A percentile compares a stretch with the other conserved stretches of the same genome.
Evolutionary conservation across 2,113 vertebrate genomes (phyloP).

Genomic region (Natator depressus): DNA sequence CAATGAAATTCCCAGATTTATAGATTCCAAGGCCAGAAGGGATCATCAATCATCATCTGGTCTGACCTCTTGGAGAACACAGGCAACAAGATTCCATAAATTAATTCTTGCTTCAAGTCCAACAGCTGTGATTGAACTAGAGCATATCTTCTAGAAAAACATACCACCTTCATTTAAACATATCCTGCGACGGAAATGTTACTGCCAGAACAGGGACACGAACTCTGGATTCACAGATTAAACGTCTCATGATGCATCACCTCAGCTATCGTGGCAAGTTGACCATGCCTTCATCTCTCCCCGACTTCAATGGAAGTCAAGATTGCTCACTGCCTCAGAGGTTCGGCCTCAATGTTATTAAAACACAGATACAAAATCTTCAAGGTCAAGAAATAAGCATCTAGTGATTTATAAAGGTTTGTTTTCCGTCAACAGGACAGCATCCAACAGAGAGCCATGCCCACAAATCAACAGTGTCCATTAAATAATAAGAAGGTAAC

Average conservation of each 20-base stretch:
- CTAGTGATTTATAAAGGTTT: background rate
- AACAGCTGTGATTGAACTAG: background rate
- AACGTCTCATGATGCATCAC: background rate
- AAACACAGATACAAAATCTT: background rate
- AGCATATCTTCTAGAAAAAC: background rate
- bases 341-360: background rate
- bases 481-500: background rate
- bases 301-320: background rate
- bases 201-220: background rate
- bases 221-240: background rate
- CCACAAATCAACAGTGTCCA: slow-evolving; percentile 12
- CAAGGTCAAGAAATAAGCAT: background rate
- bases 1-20: background rate
- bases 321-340: background rate
- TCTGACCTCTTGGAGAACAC: too few species aligned
- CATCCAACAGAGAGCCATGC: slow-evolving; percentile 10
- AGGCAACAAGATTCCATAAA: background rate
- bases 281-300: background rate
- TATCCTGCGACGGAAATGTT: background rate
- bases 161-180: background rate
- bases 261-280: background rate
- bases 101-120: background rate
- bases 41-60: too few species aligned
- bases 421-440: background rate
- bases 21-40: background rate